phyloP scores from a whole-genome alignment of 2,113 vertebrate species.

The Psittacus erithacus region DNA sequence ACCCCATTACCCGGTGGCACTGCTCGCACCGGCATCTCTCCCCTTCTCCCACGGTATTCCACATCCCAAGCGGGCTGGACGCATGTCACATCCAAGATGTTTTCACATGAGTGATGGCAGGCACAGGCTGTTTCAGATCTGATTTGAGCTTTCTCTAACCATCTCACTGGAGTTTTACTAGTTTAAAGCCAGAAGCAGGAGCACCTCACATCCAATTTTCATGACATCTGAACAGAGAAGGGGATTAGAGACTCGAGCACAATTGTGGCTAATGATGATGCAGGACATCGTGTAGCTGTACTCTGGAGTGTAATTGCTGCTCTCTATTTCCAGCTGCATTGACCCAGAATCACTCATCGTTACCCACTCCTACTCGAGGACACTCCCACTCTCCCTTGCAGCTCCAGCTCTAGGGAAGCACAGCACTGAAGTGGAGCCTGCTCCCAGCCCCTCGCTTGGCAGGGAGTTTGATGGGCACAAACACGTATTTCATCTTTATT shows the following conservation, averaged over 20 bases:
- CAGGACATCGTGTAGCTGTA: neutral
- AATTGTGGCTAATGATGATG: accelerated
- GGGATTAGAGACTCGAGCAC: neutral
- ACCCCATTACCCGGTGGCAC: neutral
- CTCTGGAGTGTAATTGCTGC: neutral
- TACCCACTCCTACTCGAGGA: neutral
- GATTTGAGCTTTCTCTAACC: neutral
- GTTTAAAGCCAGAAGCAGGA: neutral
- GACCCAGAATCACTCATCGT: neutral
- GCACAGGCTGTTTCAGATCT: neutral
- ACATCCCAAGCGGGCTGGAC: neutral
- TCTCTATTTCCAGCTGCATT: no score
- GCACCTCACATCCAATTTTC: neutral
- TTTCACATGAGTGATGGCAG: accelerated
- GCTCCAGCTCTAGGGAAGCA: slow-evolving; percentile 28
- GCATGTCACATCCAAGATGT: accelerated
- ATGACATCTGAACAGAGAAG: no score
- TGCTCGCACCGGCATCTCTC: accelerated
- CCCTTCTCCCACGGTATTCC: accelerated
- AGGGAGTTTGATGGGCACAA: neutral
- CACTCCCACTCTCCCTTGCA: neutral
- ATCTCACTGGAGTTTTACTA: neutral
- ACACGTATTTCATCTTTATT: slow-evolving; percentile 29
- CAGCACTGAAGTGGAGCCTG: neutral
- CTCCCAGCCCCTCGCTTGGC: neutral